A percentile compares a stretch with the other conserved stretches of the same genome.
Evolutionary conservation across 2,113 vertebrate genomes (phyloP).

Genomic region (Osmerus mordax): DNA sequence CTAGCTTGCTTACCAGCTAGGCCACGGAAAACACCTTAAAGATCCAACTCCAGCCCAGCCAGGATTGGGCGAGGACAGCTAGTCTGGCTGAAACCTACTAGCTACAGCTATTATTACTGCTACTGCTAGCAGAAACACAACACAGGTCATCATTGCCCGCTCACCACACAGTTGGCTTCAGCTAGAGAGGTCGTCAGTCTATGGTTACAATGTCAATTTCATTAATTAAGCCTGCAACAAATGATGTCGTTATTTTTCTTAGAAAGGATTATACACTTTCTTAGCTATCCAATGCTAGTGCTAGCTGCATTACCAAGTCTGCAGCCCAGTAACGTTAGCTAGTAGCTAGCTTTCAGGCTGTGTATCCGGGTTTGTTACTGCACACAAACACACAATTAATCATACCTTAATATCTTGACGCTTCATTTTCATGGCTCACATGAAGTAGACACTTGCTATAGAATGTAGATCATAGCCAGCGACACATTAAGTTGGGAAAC

Average conservation of each 20-base stretch:
- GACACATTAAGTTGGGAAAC: slow-evolving; percentile 2
- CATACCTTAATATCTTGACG: slow-evolving; percentile 47
- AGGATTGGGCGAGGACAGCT: neutral
- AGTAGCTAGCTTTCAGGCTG: neutral
- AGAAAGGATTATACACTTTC: too few species aligned
- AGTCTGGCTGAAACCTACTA: neutral
- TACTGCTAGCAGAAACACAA: too few species aligned
- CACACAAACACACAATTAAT: slow-evolving; percentile 10
- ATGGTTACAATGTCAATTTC: too few species aligned
- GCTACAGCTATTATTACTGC: too few species aligned
- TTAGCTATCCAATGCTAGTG: slow-evolving; percentile 35
- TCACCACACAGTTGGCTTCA: too few species aligned
- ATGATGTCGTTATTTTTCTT: too few species aligned
- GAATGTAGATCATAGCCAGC: neutral
- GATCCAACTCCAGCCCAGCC: too few species aligned
- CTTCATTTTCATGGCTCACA: slow-evolving; percentile 52
- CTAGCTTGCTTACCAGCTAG: too few species aligned
- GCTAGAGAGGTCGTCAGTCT: too few species aligned
- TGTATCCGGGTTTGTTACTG: slow-evolving; percentile 29
- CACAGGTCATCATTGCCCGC: too few species aligned
- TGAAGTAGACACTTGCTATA: slow-evolving; percentile 5
- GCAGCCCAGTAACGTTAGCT: neutral
- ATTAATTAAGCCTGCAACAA: too few species aligned
- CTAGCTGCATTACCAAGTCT: neutral
- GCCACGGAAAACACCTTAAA: too few species aligned